Conservation (phyloP, 2,888 invertebrate species). For the Mamestra brassicae region DNA sequence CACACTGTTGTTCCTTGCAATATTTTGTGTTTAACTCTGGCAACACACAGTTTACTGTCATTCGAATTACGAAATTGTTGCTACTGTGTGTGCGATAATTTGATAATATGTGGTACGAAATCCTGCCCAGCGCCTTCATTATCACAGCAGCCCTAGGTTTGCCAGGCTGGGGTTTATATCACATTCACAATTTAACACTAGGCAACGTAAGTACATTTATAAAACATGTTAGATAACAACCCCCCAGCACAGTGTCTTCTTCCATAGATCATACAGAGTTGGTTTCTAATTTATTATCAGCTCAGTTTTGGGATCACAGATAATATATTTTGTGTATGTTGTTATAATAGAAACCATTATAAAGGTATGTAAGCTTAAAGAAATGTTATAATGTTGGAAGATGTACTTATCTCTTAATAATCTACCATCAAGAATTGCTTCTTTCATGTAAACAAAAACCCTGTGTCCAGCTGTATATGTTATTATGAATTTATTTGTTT, state of each 20-base stretch:
- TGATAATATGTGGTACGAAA: conserved; percentile 93
- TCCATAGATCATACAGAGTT: conserved; percentile 49
- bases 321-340: conserved; percentile 19
- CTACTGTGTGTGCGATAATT: conserved; percentile 58
- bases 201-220: conserved; percentile 92
- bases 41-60: conserved; percentile 72
- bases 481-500: conserved; percentile 36
- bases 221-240: conserved; percentile 81
- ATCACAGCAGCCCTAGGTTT: conserved; percentile 91
- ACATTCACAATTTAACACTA: conserved; percentile 90
- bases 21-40: conserved; percentile 65
- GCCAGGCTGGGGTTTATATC: conserved; percentile 92
- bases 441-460: neutral
- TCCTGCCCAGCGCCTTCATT: conserved; percentile 92
- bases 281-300: neutral
- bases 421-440: no score
- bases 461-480: neutral
- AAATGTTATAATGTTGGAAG: neutral
- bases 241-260: conserved; percentile 34
- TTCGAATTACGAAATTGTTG: conserved; percentile 64
- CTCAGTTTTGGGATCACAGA: conserved; percentile 38
- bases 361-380: neutral
- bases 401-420: no score
- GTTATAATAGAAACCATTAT: neutral
- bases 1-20: conserved; percentile 51